Percentiles rank a stretch among this genome's conserved stretches.
Conservation (phyloP, 2,113 vertebrate species). For the Synchiropus splendidus region DNA sequence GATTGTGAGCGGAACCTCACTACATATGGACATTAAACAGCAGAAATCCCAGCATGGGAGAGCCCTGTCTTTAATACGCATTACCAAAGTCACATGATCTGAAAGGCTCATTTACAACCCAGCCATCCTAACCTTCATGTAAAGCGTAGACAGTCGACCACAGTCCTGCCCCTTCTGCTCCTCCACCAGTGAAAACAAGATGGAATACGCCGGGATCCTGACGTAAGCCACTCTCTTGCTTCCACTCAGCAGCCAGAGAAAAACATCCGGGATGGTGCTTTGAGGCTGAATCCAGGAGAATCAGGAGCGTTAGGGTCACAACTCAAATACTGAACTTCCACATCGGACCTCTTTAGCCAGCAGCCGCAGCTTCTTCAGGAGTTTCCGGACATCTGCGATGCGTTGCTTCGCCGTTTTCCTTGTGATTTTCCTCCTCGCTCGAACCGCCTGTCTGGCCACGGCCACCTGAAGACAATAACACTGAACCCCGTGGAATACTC, state of each 20-base stretch:
- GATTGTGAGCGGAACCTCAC: too few species aligned
- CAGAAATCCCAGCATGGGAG: too few species aligned
- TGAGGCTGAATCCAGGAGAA: conserved; percentile 71
- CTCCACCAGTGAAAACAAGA: conserved; percentile 85
- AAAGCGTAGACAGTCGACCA: conserved; percentile 77
- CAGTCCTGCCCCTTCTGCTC: conserved; percentile 86
- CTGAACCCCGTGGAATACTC: too few species aligned
- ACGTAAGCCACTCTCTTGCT: conserved; percentile 74
- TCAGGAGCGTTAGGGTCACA: background rate
- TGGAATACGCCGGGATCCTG: conserved; percentile 73
- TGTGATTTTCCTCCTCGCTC: conserved; percentile 54
- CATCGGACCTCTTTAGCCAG: conserved; percentile 77
- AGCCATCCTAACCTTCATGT: too few species aligned
- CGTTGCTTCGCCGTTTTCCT: conserved; percentile 66
- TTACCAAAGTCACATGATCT: too few species aligned
- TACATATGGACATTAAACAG: too few species aligned
- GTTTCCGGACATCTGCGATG: conserved; percentile 61
- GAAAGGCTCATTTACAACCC: too few species aligned
- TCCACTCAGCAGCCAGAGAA: conserved; percentile 84
- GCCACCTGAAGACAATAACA: conserved; percentile 49
- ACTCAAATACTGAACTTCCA: background rate
- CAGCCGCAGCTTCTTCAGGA: conserved; percentile 71
- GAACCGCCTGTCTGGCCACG: conserved; percentile 73
- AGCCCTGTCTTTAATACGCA: too few species aligned
- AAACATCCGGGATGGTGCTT: conserved; percentile 78